Percentiles rank a stretch among this genome's conserved stretches.
Evolutionary conservation across 1,140 invertebrate genomes (phyloP).

Genomic region (Drosophila repletoides): DNA sequence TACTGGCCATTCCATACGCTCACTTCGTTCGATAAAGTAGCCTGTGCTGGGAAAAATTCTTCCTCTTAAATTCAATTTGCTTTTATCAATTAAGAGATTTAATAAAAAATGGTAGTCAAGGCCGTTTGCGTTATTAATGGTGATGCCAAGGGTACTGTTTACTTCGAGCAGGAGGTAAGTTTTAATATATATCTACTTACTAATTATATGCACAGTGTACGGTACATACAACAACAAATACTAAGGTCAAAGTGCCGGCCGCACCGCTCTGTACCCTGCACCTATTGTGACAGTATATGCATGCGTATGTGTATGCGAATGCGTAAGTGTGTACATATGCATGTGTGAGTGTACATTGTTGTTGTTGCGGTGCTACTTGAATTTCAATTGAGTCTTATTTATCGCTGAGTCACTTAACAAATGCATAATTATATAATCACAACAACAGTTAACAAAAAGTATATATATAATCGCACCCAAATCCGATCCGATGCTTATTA

Average conservation of each 20-base stretch:
- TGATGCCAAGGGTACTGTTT: slow-evolving; percentile 91
- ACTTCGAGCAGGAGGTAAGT: slow-evolving; percentile 89
- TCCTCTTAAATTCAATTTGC: background rate
- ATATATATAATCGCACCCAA: background rate
- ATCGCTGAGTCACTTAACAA: slow-evolving; percentile 53
- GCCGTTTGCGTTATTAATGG: slow-evolving; percentile 94
- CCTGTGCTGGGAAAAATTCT: too few relatives aligned
- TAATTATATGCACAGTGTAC: too few relatives aligned
- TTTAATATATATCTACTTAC: too few relatives aligned
- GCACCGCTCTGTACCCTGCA: slow-evolving; percentile 1
- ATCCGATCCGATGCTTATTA: too few relatives aligned
- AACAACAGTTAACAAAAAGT: slow-evolving; percentile 10
- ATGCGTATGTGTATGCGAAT: background rate
- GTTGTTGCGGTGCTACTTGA: slow-evolving; percentile 24
- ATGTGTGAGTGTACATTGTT: background rate
- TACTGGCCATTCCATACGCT: slow-evolving; percentile 1
- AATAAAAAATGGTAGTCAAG: slow-evolving; percentile 84
- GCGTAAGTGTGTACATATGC: background rate
- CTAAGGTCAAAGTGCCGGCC: slow-evolving; percentile 63
- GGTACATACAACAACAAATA: background rate
- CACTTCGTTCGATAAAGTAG: slow-evolving; percentile 1
- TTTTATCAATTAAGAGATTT: slow-evolving; percentile 1
- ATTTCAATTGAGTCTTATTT: slow-evolving; percentile 41
- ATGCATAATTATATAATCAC: slow-evolving; percentile 61
- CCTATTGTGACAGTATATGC: background rate